phyloP scores from a whole-genome alignment of 2,113 vertebrate species.

The Chaenogobius annularis region DNA sequence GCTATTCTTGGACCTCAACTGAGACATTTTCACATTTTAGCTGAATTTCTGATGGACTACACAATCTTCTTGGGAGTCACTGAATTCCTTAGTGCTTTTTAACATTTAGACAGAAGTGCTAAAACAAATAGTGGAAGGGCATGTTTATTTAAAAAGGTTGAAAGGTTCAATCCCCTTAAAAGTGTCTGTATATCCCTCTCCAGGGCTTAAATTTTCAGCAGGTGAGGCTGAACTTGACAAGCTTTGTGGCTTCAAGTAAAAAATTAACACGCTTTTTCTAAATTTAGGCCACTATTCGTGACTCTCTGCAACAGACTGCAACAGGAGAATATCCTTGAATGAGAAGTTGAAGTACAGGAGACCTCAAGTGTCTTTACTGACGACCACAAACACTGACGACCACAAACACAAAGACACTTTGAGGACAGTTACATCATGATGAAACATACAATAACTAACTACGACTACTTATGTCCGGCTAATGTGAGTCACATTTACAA shows the following conservation, averaged over 20 bases:
- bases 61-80: not conserved
- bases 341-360: slow-evolving; percentile 44
- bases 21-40: not conserved
- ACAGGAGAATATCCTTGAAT: slow-evolving; percentile 35
- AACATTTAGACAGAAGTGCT: not conserved
- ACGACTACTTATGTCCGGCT: too few species aligned
- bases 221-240: slow-evolving; percentile 37
- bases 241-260: slow-evolving; percentile 42
- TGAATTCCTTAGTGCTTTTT: not conserved
- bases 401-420: not conserved
- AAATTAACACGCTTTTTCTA: slow-evolving; percentile 50
- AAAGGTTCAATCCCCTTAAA: slow-evolving; percentile 21
- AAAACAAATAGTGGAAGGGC: not conserved
- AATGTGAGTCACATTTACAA: too few species aligned
- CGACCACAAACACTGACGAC: not conserved
- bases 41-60: not conserved
- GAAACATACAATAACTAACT: too few species aligned
- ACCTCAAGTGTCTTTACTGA: not conserved
- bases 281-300: slow-evolving; percentile 49
- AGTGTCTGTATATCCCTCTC: slow-evolving; percentile 37
- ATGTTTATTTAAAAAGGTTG: slow-evolving; percentile 8
- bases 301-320: slow-evolving; percentile 30
- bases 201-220: slow-evolving; percentile 62
- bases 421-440: too few species aligned
- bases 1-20: not conserved